Conservation (phyloP, 1,140 invertebrate species). For the Drosophila nebulosa region DNA sequence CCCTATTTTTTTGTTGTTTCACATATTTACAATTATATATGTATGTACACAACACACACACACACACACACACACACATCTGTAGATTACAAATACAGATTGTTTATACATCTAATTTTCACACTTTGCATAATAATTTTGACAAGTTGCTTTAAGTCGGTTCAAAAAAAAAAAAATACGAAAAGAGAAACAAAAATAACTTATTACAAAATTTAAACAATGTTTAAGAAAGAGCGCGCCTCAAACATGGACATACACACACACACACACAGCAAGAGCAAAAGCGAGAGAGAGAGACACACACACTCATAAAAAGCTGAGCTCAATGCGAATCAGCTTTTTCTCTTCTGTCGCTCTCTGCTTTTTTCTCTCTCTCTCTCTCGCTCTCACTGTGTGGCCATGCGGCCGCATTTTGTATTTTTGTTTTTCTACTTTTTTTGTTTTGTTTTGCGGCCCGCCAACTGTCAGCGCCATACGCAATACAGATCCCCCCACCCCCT, state of each 20-base stretch:
- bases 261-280: not conserved
- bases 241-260: not conserved
- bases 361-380: not conserved
- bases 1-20: not conserved
- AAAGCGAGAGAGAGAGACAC: not conserved
- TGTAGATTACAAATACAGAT: not conserved
- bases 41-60: no score
- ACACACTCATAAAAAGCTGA: not conserved
- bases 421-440: constrained; percentile 6
- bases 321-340: not conserved
- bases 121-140: constrained; percentile 49
- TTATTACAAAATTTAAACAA: constrained; percentile 48
- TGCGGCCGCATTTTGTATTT: constrained; percentile 39
- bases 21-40: not conserved
- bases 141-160: constrained; percentile 17
- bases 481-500: not conserved
- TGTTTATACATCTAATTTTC: constrained; percentile 33
- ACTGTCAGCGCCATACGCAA: constrained; percentile 11
- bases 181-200: constrained; percentile 20
- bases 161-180: constrained; percentile 23
- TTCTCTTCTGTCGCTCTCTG: constrained; percentile 5
- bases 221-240: constrained; percentile 29
- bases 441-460: constrained; percentile 15
- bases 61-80: no score
- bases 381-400: not conserved